Evolutionary conservation across 2,113 vertebrate genomes (phyloP).

Genomic region (Zosterops pallidus): DNA sequence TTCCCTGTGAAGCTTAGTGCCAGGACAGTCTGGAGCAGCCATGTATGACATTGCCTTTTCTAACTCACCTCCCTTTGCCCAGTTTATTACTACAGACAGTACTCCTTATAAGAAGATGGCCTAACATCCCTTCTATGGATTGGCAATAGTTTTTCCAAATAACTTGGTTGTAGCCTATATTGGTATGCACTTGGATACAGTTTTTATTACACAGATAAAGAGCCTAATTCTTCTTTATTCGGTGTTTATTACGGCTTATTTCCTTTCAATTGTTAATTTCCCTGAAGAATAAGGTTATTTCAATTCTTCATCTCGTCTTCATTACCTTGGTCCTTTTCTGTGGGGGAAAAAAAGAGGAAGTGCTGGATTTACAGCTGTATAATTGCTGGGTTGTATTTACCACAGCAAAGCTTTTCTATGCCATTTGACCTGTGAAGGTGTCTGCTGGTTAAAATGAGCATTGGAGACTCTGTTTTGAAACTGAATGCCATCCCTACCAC

Average conservation of each 20-base stretch:
- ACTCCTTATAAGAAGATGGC: background rate
- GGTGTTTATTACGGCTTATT: background rate
- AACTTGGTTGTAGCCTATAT: background rate
- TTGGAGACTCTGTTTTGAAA: background rate
- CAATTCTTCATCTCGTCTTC: background rate
- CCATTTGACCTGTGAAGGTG: background rate
- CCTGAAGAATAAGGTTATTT: background rate
- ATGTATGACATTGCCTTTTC: background rate
- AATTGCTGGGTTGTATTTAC: background rate
- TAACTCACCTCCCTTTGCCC: background rate
- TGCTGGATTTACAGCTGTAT: background rate
- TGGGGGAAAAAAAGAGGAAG: background rate
- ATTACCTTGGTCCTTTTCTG: background rate
- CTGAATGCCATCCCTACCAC: background rate
- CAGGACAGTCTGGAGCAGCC: background rate
- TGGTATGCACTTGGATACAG: background rate
- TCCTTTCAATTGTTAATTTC: background rate
- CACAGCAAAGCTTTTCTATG: background rate
- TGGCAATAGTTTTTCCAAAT: background rate
- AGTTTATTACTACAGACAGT: background rate
- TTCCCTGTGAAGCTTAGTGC: background rate
- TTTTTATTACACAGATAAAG: background rate
- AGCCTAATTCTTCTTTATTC: background rate
- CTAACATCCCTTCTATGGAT: background rate
- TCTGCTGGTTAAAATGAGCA: background rate